A percentile compares a stretch with the other conserved stretches of the same genome.
Conservation (phyloP, 2,797 vertebrate genomes). For the Smutsia gigantea region DNA sequence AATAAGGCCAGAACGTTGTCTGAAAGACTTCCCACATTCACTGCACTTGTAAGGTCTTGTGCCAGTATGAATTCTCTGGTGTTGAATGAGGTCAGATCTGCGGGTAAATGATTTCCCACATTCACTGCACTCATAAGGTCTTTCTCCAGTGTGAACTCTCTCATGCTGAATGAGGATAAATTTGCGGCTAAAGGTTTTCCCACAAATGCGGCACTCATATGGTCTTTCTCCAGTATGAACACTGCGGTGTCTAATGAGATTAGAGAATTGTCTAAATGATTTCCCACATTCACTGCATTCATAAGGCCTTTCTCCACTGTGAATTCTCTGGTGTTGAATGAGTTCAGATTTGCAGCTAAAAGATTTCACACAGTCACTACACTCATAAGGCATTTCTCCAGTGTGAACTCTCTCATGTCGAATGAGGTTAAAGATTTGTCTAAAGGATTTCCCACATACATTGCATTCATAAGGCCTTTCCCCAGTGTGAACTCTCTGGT, state of each 20-base stretch:
- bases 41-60: not conserved
- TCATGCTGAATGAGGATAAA: not conserved
- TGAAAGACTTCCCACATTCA: not conserved
- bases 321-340: not conserved
- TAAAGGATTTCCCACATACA: not conserved
- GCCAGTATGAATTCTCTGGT: not conserved
- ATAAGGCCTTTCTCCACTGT: constrained; percentile 47
- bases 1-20: not conserved
- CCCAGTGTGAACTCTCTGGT: not conserved
- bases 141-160: constrained; percentile 19
- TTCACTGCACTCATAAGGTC: not conserved
- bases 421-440: constrained; percentile 1
- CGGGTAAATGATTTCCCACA: not conserved
- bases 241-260: not conserved
- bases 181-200: not conserved
- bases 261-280: constrained; percentile 7
- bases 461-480: not conserved
- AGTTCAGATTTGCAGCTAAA: constrained; percentile 16
- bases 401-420: too few relatives aligned
- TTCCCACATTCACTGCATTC: constrained; percentile 6
- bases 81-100: not conserved
- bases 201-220: not conserved
- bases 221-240: constrained; percentile 34
- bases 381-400: too few relatives aligned
- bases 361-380: too few relatives aligned